Evolutionary conservation across 2,888 invertebrate genomes (phyloP).

Genomic region (Eretmocerus hayati): DNA sequence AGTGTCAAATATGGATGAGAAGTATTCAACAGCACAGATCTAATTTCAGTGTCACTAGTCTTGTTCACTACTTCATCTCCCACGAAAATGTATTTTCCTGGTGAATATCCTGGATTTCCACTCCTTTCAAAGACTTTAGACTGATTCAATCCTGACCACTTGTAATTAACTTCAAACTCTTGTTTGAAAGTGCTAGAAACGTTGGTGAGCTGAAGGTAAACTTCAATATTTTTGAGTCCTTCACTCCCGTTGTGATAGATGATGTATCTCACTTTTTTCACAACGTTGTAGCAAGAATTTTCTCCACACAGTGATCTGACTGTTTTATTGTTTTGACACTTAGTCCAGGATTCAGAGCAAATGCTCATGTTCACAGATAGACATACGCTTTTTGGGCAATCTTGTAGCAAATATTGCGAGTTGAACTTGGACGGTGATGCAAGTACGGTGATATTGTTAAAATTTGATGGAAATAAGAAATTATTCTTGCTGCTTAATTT

Average conservation of each 20-base stretch:
- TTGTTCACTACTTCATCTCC: slow-evolving; percentile 40
- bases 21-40: slow-evolving; percentile 28
- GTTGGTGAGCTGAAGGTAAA: slow-evolving; percentile 44
- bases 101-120: slow-evolving; percentile 71
- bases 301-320: slow-evolving; percentile 29
- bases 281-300: slow-evolving; percentile 41
- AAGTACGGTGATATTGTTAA: slow-evolving; percentile 35
- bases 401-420: slow-evolving; percentile 28
- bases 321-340: slow-evolving; percentile 28
- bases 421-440: slow-evolving; percentile 34
- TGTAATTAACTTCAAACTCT: slow-evolving; percentile 34
- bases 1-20: slow-evolving; percentile 36
- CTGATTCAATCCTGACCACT: slow-evolving; percentile 33
- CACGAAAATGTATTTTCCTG: slow-evolving; percentile 58
- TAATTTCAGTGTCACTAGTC: slow-evolving; percentile 26
- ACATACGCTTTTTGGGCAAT: slow-evolving; percentile 36
- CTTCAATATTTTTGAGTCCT: slow-evolving; percentile 46
- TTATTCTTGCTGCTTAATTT: slow-evolving; percentile 42
- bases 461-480: slow-evolving; percentile 38
- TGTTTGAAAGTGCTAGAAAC: slow-evolving; percentile 38
- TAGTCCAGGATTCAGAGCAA: slow-evolving; percentile 33
- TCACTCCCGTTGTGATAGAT: slow-evolving; percentile 48
- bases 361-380: slow-evolving; percentile 28
- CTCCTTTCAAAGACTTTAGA: slow-evolving; percentile 47
- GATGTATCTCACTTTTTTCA: slow-evolving; percentile 41